Evolutionary conservation across 2,888 invertebrate species (phyloP).

Genomic region (Chaetoderma sp.): DNA sequence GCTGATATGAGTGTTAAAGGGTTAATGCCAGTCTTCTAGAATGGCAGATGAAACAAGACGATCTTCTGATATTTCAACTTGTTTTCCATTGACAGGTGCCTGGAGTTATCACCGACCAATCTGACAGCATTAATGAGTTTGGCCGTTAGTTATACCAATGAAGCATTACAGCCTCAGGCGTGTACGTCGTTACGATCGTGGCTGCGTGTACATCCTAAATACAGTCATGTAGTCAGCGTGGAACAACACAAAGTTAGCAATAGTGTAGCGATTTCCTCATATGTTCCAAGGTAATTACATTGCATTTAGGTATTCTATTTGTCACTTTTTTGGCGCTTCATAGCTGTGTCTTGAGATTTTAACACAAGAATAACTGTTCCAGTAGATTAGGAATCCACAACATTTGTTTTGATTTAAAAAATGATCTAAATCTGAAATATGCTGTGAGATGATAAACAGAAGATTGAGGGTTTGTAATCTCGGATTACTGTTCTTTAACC

Average conservation of each 20-base stretch:
- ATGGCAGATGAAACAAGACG: no score
- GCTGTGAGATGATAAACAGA: no score
- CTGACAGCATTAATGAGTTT: constrained; percentile 87
- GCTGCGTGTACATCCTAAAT: constrained; percentile 81
- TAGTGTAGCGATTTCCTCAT: constrained; percentile 60
- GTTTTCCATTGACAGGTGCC: constrained; percentile 72
- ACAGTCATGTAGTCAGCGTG: constrained; percentile 77
- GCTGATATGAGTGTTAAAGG: no score
- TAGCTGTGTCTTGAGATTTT: no score
- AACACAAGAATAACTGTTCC: no score
- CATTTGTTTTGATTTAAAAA: no score
- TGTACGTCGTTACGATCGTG: constrained; percentile 79
- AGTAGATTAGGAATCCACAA: no score
- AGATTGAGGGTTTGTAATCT: no score
- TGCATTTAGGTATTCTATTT: constrained; percentile 45
- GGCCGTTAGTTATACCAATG: constrained; percentile 96
- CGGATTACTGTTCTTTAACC: no score
- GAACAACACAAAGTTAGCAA: constrained; percentile 39
- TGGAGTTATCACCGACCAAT: constrained; percentile 84
- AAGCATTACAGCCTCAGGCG: constrained; percentile 91
- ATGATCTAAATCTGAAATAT: no score
- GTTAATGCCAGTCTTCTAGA: no score
- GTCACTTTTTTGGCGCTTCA: background rate
- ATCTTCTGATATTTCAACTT: background rate
- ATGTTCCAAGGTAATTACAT: constrained; percentile 59